Evolutionary conservation across 2,797 vertebrate genomes (phyloP), one percentile per base, ranked within the genome.

Genomic region (Melanotaenia trifasciata): DNA sequence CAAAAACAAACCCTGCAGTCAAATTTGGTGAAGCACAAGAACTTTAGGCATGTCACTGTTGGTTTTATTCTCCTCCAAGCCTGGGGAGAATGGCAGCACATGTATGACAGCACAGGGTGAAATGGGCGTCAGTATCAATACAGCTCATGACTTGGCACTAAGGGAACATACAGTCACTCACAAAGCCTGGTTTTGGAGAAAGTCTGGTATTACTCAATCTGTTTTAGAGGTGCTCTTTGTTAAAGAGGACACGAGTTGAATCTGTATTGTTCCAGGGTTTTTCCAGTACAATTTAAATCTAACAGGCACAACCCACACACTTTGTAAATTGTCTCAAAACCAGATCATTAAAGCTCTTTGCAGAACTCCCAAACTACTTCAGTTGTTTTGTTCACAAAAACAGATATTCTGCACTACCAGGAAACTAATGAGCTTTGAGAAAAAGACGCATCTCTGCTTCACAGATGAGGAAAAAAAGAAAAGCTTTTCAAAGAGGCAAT

Each of bases 21-120:
- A 0, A 68, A 76, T 70, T 72, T 69, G 80, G 70, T 70, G 61
- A 66, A 63, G 69, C 70, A 61, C 51, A 83, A 75, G 83, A 87
- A 83, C 83, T 83, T 75, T 65, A 90, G 80, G 87, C 77, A 89
- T 84, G 87, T 74, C 67, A 35, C 69, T 88, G 85, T 92, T 91
- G 84, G 76, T 81, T 88, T 87, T 80, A 59, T 64, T 57, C 72
- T 80, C 70, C 58, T 61, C 70, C 64, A 81, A 38, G 54, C 32
- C 45, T 11, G 0, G 73, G 58, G 53, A 62, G 65, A 78, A 73
- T 75, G 64, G 73, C 66, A 72, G 64, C 64, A 65, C 80, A 81
- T 47, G 72, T 30, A 56, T 61, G 78, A 84, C 85, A 88, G 80
- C 63, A 50, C 67, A 28, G 59, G 47, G 54, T 1, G 65, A 72